A percentile compares a stretch with the other conserved stretches of the same genome.
Conservation (phyloP, 2,797 vertebrate genomes). For the Erpetoichthys calabaricus region DNA sequence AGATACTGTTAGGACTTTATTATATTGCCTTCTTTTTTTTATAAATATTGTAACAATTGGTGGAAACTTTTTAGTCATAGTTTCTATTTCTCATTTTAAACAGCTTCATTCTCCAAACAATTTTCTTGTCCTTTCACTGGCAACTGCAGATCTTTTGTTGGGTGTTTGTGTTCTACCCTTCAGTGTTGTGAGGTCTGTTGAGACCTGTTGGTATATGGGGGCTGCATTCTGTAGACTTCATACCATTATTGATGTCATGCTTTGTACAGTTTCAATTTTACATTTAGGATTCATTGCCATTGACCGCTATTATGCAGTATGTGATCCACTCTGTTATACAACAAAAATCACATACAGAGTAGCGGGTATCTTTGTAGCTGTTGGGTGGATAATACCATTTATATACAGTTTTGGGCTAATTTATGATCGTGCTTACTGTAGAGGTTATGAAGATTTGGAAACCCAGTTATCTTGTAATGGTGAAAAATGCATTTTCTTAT, state of each 20-base stretch:
- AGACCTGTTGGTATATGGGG: constrained; percentile 44
- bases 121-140: constrained; percentile 30
- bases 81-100: too few relatives aligned
- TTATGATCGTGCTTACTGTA: background rate
- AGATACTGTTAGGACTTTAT: too few relatives aligned
- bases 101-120: too few relatives aligned
- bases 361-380: constrained; percentile 13
- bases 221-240: constrained; percentile 36
- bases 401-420: background rate
- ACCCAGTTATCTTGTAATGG: constrained; percentile 13
- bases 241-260: constrained; percentile 37
- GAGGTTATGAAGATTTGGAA: constrained; percentile 13
- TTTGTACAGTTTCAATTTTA: constrained; percentile 41
- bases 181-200: constrained; percentile 27
- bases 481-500: constrained; percentile 18
- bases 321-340: constrained; percentile 17
- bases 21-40: too few relatives aligned
- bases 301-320: constrained; percentile 33
- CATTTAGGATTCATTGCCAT: constrained; percentile 46
- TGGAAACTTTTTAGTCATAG: too few relatives aligned
- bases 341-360: constrained; percentile 5
- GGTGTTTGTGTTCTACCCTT: constrained; percentile 37
- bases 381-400: constrained; percentile 14
- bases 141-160: constrained; percentile 35
- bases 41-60: too few relatives aligned